Conservation (phyloP, 2,113 vertebrate genomes). For the Phasianus colchicus region DNA sequence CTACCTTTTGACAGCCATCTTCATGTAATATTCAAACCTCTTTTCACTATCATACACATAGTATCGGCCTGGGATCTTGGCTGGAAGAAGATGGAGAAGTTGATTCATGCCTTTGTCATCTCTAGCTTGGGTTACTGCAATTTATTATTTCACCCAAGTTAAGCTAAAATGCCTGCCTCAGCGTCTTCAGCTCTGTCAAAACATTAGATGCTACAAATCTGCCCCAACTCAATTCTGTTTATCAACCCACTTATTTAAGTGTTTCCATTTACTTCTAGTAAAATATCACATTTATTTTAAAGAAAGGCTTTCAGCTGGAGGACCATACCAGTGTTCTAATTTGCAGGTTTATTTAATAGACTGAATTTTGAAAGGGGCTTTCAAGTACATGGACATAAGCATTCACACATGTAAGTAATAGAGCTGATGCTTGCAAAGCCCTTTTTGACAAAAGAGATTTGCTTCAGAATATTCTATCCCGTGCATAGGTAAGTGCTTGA, state of each 20-base stretch:
- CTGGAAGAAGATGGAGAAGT: slow-evolving; percentile 59
- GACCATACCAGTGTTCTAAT: slow-evolving; percentile 9
- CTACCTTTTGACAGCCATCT: slow-evolving; percentile 57
- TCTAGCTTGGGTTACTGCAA: slow-evolving; percentile 14
- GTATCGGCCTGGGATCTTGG: slow-evolving; percentile 43
- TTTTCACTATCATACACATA: slow-evolving; percentile 55
- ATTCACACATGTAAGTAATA: slow-evolving; percentile 42
- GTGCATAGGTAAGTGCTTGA: neutral
- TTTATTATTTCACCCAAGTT: slow-evolving; percentile 43
- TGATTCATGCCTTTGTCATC: slow-evolving; percentile 58
- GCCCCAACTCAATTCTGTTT: slow-evolving; percentile 19
- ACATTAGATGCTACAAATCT: slow-evolving; percentile 18
- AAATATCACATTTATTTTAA: slow-evolving; percentile 54
- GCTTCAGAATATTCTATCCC: neutral
- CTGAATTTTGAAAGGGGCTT: slow-evolving; percentile 30
- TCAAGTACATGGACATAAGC: slow-evolving; percentile 9
- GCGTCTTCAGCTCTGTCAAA: slow-evolving; percentile 37
- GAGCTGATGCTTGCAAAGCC: slow-evolving; percentile 29
- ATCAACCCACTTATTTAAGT: neutral
- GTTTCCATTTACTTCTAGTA: slow-evolving; percentile 44
- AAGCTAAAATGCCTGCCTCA: slow-evolving; percentile 38
- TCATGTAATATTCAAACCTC: slow-evolving; percentile 67
- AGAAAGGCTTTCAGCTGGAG: slow-evolving; percentile 26
- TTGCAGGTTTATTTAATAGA: neutral
- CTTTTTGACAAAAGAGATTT: slow-evolving; percentile 62